Percentiles rank a stretch among this genome's conserved stretches.
phyloP scores from a whole-genome alignment of 1,140 invertebrate genomes.

The Lamellibrachia luymesi region DNA sequence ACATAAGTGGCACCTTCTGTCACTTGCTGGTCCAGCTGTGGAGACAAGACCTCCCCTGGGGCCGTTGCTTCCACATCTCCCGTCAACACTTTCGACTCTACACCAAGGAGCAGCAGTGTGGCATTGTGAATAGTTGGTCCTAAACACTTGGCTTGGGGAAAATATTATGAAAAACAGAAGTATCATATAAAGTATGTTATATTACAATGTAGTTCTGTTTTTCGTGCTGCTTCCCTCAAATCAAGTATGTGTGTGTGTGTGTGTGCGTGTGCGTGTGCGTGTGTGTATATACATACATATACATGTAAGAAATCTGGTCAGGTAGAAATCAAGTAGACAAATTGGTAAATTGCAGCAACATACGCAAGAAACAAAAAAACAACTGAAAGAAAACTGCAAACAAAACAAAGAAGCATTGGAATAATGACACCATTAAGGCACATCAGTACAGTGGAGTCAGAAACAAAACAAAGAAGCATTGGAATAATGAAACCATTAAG shows the following conservation, averaged over 20 bases:
- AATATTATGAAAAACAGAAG: background rate
- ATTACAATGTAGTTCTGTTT: too few species aligned
- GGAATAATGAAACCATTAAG: too few species aligned
- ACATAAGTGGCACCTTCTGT: background rate
- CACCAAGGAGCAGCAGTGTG: background rate
- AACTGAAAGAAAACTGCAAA: too few species aligned
- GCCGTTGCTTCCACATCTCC: background rate
- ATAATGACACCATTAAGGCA: too few species aligned
- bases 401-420: too few species aligned
- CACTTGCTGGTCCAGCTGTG: background rate
- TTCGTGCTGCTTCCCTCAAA: too few species aligned
- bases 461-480: too few species aligned
- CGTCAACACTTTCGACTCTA: background rate
- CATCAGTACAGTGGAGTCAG: too few species aligned
- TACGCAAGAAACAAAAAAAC: too few species aligned
- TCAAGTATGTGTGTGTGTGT: background rate
- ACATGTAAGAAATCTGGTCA: background rate
- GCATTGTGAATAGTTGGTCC: background rate
- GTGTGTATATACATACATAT: background rate
- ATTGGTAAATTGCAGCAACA: too few species aligned
- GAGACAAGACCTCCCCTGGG: background rate
- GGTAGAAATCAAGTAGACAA: too few species aligned
- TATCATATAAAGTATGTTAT: background rate
- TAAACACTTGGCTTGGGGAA: background rate
- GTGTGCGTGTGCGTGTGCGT: conserved; percentile 7